Evolutionary conservation across 92 coral and sea anemone species (phyloP).

Genomic region (Siderastrea radians): DNA sequence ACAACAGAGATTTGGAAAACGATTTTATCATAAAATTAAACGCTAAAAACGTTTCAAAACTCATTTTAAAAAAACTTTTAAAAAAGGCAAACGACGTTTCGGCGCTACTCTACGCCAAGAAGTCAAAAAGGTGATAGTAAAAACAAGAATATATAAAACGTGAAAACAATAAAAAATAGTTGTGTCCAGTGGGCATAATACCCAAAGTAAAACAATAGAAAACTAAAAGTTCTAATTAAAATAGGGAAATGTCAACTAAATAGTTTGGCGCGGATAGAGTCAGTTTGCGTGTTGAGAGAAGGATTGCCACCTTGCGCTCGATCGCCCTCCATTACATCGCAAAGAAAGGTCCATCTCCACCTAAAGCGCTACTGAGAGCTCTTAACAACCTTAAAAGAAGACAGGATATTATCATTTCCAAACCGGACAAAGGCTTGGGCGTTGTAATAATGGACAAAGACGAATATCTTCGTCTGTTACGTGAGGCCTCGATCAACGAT

Average conservation of each 20-base stretch:
- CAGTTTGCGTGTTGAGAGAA: background rate
- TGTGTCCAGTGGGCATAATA: background rate
- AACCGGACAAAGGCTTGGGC: conserved; percentile 75
- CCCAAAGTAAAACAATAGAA: too few relatives aligned
- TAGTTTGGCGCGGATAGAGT: too few relatives aligned
- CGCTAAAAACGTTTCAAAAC: too few relatives aligned
- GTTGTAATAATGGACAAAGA: conserved; percentile 57
- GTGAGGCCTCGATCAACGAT: conserved; percentile 1
- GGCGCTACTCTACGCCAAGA: too few relatives aligned
- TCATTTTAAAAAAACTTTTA: too few relatives aligned
- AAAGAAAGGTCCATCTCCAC: conserved; percentile 33
- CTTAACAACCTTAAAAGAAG: conserved; percentile 46
- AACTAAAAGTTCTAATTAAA: background rate
- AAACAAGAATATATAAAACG: too few relatives aligned
- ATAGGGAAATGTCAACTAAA: too few relatives aligned
- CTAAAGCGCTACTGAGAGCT: conserved; percentile 45
- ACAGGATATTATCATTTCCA: conserved; percentile 65
- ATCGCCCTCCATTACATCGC: conserved; percentile 47
- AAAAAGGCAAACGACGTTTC: too few relatives aligned
- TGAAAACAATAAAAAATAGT: too few relatives aligned
- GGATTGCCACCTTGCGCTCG: conserved; percentile 27
- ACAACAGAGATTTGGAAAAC: too few relatives aligned
- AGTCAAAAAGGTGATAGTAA: too few relatives aligned
- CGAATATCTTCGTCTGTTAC: background rate
- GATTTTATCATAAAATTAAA: too few relatives aligned